Conservation (phyloP, 2,113 vertebrate genomes). For the Sorex araneus region DNA sequence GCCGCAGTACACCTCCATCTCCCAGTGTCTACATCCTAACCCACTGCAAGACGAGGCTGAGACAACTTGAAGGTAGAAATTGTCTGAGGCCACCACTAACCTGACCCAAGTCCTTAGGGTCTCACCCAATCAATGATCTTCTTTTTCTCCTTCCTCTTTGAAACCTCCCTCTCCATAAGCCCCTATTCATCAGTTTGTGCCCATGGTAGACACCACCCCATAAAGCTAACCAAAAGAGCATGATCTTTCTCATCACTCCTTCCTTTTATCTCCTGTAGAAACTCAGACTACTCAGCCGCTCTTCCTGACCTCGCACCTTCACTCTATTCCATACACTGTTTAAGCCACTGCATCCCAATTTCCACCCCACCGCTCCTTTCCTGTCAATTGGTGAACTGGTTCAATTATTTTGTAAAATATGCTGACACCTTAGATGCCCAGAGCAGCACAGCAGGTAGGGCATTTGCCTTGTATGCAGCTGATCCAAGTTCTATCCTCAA, state of each 20-base stretch:
- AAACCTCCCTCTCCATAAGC: neutral
- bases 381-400: neutral
- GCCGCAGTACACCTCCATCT: no score
- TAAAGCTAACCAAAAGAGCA: neutral
- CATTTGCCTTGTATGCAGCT: no score
- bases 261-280: neutral
- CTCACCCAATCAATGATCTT: neutral
- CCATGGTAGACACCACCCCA: neutral
- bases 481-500: no score
- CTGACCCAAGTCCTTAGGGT: no score
- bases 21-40: neutral
- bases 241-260: neutral
- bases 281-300: neutral
- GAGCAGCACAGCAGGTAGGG: no score
- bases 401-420: neutral
- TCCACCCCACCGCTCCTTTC: neutral
- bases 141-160: neutral
- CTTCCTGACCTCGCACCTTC: no score
- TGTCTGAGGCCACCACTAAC: neutral
- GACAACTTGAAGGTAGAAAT: neutral
- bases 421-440: neutral
- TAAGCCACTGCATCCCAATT: neutral
- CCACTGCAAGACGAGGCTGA: neutral
- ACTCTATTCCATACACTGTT: neutral
- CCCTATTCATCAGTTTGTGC: neutral